Base-by-base conservation (phyloP, 92 coral and sea anemone species). In the Umimayanthus kanabou region DNA sequence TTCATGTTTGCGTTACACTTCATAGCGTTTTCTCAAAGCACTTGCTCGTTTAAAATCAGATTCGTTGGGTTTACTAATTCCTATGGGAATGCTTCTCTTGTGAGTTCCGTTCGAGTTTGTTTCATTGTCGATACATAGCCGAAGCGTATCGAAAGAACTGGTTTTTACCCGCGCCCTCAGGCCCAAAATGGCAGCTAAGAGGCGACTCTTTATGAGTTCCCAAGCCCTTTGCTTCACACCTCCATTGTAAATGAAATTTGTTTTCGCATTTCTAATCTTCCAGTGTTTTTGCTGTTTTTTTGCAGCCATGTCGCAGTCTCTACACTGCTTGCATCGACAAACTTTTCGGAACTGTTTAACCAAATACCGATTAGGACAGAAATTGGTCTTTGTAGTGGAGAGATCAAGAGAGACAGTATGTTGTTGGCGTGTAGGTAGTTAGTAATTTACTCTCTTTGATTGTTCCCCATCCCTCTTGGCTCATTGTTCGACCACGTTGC, bases 401-500 rank as follows among this genome's bases (percentile, higher is more conserved):
- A 71, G 64, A 70, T 42, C 77, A 14, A 33, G 33, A 43, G 57
- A 40, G 58, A 42, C n/a, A 22, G 69, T 9, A 7, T 30, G 42
- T 9, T 80, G 25, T 7, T 80, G 67, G 23, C 65, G 77, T 83
- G 87, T 71, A 16, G 66, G 73, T 39, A 25, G 37, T 55, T 3
- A 50, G 25, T 53, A 70, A 26, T 66, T 66, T 66, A 10, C 39
- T 69, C 23, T 39, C 57, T 69, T 25, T 66, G 10, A 82, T 83
- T 83, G 61, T 83, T 71, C 39, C 64, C n/a, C 18, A 43, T 83
- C 11, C 77, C 78, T 71, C 53, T 70, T 83, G 8, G 15, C 33
- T 70, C 64, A 83, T 83, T 83, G 87, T 83, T 83, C 30, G 58
- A 70, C 77, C 87, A 83, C 87, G 87, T 83, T 83, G 87, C 78